A percentile compares a stretch with the other conserved stretches of the same genome.
phyloP scores from a whole-genome alignment of 2,797 vertebrate genomes.

The Scolopax bukidnonensis region DNA sequence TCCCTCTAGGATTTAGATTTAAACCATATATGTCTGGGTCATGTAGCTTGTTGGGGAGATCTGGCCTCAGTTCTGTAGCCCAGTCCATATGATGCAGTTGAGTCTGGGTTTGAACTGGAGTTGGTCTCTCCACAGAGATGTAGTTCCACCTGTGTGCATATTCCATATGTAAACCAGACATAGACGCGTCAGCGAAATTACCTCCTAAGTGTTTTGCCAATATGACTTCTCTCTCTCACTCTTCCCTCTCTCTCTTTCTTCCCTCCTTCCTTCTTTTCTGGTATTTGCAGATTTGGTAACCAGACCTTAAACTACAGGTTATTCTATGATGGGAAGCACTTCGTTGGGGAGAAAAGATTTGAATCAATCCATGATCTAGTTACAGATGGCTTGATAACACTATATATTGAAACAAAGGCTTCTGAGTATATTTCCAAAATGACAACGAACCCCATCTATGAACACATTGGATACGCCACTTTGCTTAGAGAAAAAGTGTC shows the following conservation, averaged over 20 bases:
- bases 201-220: neutral
- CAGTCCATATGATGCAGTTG: neutral
- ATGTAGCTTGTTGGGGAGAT: accelerated
- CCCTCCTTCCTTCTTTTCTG: neutral
- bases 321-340: slow-evolving; percentile 98
- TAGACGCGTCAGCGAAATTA: neutral
- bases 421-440: slow-evolving; percentile 98
- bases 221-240: neutral
- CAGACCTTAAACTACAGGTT: slow-evolving; percentile 97
- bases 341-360: slow-evolving; percentile 97
- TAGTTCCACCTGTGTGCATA: neutral
- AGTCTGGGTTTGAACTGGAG: neutral
- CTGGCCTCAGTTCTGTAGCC: neutral
- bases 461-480: slow-evolving; percentile 95
- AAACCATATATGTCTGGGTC: neutral
- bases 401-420: slow-evolving; percentile 98
- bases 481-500: slow-evolving; percentile 92
- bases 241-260: neutral
- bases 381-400: slow-evolving; percentile 95
- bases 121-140: neutral
- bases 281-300: slow-evolving; percentile 87
- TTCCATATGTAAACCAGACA: neutral
- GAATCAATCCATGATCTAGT: slow-evolving; percentile 98
- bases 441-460: slow-evolving; percentile 99
- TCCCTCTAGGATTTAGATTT: neutral